Base-by-base conservation (phyloP, 2,797 vertebrate species). In the Sebastes steindachneri region DNA sequence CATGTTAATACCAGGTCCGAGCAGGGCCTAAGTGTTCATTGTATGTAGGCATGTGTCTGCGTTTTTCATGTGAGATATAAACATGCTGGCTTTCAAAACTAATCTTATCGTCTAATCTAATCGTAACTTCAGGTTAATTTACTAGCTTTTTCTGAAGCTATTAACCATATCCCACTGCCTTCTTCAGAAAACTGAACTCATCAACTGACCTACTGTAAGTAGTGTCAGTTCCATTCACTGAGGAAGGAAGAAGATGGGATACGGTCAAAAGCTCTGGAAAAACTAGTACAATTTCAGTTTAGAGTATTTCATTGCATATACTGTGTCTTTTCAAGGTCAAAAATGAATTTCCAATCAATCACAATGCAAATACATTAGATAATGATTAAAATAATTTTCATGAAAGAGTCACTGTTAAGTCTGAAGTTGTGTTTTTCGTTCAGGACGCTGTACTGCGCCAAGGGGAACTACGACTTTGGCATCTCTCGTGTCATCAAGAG, bases 401-500 rank as follows among this genome's bases (percentile, higher is more conserved):
- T 31, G 9, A n/a, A 45, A 37, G 11, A 9, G 1, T 37, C 11
- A 5, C 15, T 21, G 35, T 45, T 29, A 15, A 10, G 21, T 74
- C 3, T 62, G 26, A 71, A 28, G 21, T 37, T 37, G 12, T 55
- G 15, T 53, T 69, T 25, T 80, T 71, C 68, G 72, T 82, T 33
- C 90, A 97, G 96, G 77, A 99, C 98, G 0, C 95, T 99, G 23
- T 99, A 99, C 82, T 99, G 98, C 26, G 97, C 97, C 48, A 99
- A 99, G 62, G 98, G 98, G 28, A 99, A 99, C 93, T 99, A 98
- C 28, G 97, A 99, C 77, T 99, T 99, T 0, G 98, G 98, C 51
- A 98, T 99, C 92, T 98, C 98, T 31, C 96, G 98, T 11, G 97
- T 99, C 75, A 98, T 99, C 90, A 99, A 99, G 92, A 99, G 98